phyloP scores from a whole-genome alignment of 1,140 invertebrate genomes.

The Zaprionus vittiger region DNA sequence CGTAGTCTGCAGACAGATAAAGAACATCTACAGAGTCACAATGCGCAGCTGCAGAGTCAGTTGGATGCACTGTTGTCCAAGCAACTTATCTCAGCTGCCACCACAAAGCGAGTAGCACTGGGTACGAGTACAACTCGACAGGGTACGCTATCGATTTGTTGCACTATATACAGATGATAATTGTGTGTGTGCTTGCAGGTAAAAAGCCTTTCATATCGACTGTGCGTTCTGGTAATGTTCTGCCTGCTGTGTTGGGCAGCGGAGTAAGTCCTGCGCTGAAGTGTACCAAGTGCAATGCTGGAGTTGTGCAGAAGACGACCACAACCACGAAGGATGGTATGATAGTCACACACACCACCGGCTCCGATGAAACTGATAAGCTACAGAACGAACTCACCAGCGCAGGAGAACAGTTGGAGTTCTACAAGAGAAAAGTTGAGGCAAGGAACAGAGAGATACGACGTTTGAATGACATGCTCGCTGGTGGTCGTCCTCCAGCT shows the following conservation, averaged over 20 bases:
- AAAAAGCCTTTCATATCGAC: slow-evolving; percentile 82
- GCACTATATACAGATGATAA: background rate
- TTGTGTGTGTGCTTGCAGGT: slow-evolving; percentile 34
- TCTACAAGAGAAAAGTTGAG: slow-evolving; percentile 75
- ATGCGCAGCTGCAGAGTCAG: slow-evolving; percentile 65
- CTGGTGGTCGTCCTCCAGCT: slow-evolving; percentile 85
- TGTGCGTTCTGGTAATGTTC: slow-evolving; percentile 63
- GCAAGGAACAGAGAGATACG: slow-evolving; percentile 86
- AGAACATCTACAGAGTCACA: slow-evolving; percentile 73
- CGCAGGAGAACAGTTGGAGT: slow-evolving; percentile 63
- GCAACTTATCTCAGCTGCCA: slow-evolving; percentile 46
- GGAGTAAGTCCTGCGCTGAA: slow-evolving; percentile 30
- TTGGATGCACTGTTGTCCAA: slow-evolving; percentile 61
- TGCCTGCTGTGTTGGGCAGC: slow-evolving; percentile 52
- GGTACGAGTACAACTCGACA: slow-evolving; percentile 10
- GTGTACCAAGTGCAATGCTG: slow-evolving; percentile 77
- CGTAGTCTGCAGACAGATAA: slow-evolving; percentile 73
- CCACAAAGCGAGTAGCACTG: slow-evolving; percentile 34
- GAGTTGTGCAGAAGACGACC: slow-evolving; percentile 59
- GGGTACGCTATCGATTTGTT: slow-evolving; percentile 23
- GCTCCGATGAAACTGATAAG: slow-evolving; percentile 63
- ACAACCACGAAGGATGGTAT: slow-evolving; percentile 55
- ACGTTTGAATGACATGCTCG: slow-evolving; percentile 86
- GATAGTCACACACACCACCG: slow-evolving; percentile 43
- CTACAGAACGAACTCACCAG: slow-evolving; percentile 64